Conservation (phyloP, 1,140 invertebrate genomes). For the Zaprionus inermis region DNA sequence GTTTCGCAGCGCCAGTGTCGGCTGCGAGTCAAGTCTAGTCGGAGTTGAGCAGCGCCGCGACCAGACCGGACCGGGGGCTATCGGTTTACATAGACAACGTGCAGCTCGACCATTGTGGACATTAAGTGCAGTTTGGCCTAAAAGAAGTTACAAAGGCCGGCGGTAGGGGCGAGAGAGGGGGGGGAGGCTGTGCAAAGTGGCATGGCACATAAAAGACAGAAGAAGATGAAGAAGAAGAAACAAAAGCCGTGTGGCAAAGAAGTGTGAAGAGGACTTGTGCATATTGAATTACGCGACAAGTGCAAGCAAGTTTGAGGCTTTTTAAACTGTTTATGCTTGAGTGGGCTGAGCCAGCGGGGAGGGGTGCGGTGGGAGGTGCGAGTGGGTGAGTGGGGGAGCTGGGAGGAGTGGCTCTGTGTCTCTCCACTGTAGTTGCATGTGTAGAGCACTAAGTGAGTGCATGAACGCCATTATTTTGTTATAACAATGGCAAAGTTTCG, state of each 20-base stretch:
- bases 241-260: conserved; percentile 51
- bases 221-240: conserved; percentile 51
- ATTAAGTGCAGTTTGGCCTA: conserved; percentile 27
- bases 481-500: conserved; percentile 77
- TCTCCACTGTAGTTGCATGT: conserved; percentile 22
- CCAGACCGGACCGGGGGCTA: conserved; percentile 7
- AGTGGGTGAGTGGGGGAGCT: conserved; percentile 14
- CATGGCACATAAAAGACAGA: conserved; percentile 25
- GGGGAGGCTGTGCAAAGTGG: conserved; percentile 30
- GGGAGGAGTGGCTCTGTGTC: too few species aligned
- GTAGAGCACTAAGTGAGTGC: conserved; percentile 40
- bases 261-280: conserved; percentile 60
- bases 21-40: conserved; percentile 15
- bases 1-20: too few species aligned
- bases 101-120: conserved; percentile 11
- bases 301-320: conserved; percentile 77
- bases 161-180: not conserved
- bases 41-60: not conserved
- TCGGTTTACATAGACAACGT: conserved; percentile 23
- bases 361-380: not conserved
- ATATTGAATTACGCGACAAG: conserved; percentile 82
- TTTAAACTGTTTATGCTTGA: conserved; percentile 71
- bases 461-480: conserved; percentile 77
- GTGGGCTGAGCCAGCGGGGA: not conserved
- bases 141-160: conserved; percentile 10